A percentile compares a stretch with the other conserved stretches of the same genome.
Evolutionary conservation across 2,888 invertebrate genomes (phyloP).

Genomic region (Cheiracanthium punctorium): DNA sequence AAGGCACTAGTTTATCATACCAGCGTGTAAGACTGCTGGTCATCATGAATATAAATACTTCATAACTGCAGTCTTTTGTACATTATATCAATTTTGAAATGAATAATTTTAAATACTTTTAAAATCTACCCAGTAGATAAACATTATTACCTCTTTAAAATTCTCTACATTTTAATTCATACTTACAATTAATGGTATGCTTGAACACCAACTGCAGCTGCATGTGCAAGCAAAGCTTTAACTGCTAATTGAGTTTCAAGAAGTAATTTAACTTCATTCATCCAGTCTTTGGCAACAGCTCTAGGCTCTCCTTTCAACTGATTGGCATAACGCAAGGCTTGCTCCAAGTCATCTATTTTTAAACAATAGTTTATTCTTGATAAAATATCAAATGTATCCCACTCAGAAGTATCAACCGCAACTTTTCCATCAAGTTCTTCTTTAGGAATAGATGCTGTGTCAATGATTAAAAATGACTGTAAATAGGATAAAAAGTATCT

Average conservation of each 20-base stretch:
- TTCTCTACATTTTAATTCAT: too few species aligned
- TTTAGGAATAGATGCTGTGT: slow-evolving; percentile 72
- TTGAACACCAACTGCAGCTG: slow-evolving; percentile 80
- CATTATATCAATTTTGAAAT: too few species aligned
- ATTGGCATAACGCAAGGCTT: slow-evolving; percentile 90
- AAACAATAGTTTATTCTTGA: slow-evolving; percentile 93
- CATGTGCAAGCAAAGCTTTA: slow-evolving; percentile 90
- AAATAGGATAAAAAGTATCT: slow-evolving; percentile 86
- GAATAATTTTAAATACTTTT: too few species aligned
- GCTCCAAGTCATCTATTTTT: slow-evolving; percentile 89
- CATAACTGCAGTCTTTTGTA: too few species aligned
- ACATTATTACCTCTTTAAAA: too few species aligned
- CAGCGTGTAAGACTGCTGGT: too few species aligned
- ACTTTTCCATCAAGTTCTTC: slow-evolving; percentile 71
- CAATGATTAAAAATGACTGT: slow-evolving; percentile 86
- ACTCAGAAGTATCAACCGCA: slow-evolving; percentile 80
- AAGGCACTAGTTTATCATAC: too few species aligned
- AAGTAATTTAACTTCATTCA: slow-evolving; percentile 86
- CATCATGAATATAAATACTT: too few species aligned
- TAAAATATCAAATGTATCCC: slow-evolving; percentile 92
- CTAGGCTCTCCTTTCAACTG: slow-evolving; percentile 91
- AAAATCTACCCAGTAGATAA: too few species aligned
- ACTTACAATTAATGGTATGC: slow-evolving; percentile 62
- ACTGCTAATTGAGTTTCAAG: slow-evolving; percentile 94
- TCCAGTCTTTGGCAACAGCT: slow-evolving; percentile 89